Conservation (phyloP, 2,113 vertebrate genomes). For the Pygoscelis adeliae region DNA sequence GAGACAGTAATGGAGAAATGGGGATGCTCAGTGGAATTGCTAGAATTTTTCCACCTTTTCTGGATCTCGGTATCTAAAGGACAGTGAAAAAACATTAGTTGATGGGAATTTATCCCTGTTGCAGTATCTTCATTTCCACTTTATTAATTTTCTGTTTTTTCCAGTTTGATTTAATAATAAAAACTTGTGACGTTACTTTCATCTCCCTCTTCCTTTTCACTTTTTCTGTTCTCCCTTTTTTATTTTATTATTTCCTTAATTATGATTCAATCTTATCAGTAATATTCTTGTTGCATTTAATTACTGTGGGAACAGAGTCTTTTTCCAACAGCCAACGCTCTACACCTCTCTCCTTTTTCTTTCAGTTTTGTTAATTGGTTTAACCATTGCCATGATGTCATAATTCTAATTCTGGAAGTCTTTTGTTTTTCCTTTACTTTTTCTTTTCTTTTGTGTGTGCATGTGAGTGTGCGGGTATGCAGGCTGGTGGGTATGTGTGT, state of each 20-base stretch:
- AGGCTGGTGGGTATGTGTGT: background rate
- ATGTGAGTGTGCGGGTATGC: background rate
- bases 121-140: conserved; percentile 43
- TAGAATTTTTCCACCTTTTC: background rate
- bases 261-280: conserved; percentile 73
- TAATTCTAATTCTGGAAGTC: conserved; percentile 64
- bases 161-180: conserved; percentile 66
- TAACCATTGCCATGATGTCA: conserved; percentile 66
- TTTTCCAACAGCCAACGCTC: conserved; percentile 50
- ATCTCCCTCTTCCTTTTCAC: conserved; percentile 63
- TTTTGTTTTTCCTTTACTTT: conserved; percentile 5
- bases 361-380: conserved; percentile 70
- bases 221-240: conserved; percentile 32
- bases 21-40: background rate
- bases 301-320: conserved; percentile 56
- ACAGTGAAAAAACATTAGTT: background rate
- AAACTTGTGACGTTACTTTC: conserved; percentile 60
- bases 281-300: conserved; percentile 72
- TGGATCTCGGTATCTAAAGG: background rate
- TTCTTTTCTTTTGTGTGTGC: background rate
- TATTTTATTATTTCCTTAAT: conserved; percentile 71
- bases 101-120: conserved; percentile 1
- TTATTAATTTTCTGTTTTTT: conserved; percentile 40
- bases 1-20: background rate
- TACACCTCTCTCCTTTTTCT: conserved; percentile 51